A percentile compares a stretch with the other conserved stretches of the same genome.
Evolutionary conservation across 2,888 invertebrate genomes (phyloP).

Genomic region (Aleiodes testaceus): DNA sequence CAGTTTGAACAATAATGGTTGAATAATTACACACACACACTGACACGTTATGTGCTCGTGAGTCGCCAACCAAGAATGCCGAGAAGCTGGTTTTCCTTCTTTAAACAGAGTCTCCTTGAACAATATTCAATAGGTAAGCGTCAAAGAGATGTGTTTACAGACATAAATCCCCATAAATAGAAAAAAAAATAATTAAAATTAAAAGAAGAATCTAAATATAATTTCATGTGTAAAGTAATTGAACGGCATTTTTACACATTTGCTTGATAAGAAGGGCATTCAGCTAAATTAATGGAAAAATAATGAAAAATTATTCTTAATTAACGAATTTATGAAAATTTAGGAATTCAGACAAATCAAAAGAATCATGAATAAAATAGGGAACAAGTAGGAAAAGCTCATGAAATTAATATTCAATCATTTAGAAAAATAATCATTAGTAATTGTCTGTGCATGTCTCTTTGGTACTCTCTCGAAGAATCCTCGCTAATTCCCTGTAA

Average conservation of each 20-base stretch:
- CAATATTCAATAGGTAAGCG: conserved; percentile 50
- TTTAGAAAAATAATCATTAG: background rate
- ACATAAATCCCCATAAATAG: conserved; percentile 39
- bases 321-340: no score
- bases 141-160: conserved; percentile 55
- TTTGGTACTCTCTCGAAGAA: conserved; percentile 36
- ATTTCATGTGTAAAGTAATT: no score
- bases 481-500: conserved; percentile 15
- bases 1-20: conserved; percentile 51
- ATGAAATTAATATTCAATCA: no score
- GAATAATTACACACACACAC: conserved; percentile 45
- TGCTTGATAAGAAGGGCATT: background rate
- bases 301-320: no score
- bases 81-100: conserved; percentile 50
- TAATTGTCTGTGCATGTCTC: conserved; percentile 47
- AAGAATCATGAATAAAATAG: no score
- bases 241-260: no score
- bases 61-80: conserved; percentile 49
- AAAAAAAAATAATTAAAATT: conserved; percentile 29
- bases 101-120: conserved; percentile 41
- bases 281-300: background rate
- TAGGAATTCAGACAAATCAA: no score
- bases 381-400: no score
- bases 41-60: conserved; percentile 46
- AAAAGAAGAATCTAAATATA: background rate